A percentile compares a stretch with the other conserved stretches of the same genome.
Evolutionary conservation across 64 coral and sea anemone species (phyloP).

Genomic region (Dendronephthya gigantea): DNA sequence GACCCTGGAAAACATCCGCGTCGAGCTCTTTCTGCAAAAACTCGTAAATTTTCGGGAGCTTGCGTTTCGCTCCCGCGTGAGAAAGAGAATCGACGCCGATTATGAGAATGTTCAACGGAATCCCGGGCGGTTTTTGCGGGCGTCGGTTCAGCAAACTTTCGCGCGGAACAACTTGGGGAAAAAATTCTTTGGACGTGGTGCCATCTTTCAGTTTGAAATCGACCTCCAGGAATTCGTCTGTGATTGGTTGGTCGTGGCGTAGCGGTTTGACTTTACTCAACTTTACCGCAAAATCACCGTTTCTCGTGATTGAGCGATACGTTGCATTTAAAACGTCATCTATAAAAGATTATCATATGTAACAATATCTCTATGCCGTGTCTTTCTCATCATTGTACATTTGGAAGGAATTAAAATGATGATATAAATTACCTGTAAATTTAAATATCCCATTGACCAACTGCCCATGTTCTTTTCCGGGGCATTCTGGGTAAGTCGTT

Average conservation of each 20-base stretch:
- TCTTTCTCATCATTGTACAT: not conserved
- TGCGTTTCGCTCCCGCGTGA: not conserved
- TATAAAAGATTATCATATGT: not conserved
- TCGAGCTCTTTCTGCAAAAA: not conserved
- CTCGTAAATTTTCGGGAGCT: not conserved
- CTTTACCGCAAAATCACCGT: not conserved
- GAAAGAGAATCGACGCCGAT: not conserved
- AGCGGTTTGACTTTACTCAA: not conserved
- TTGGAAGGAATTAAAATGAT: not conserved
- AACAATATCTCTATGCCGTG: too few relatives aligned
- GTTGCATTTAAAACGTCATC: not conserved
- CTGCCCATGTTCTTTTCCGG: not conserved
- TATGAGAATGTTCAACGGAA: conserved; percentile 2
- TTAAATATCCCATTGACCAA: not conserved
- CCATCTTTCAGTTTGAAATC: not conserved
- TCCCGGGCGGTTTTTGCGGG: not conserved
- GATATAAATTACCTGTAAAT: not conserved
- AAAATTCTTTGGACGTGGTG: not conserved
- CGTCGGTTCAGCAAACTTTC: not conserved
- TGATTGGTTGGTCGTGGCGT: not conserved
- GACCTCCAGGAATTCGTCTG: not conserved
- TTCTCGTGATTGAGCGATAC: not conserved
- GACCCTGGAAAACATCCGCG: not conserved
- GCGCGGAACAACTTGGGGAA: not conserved
- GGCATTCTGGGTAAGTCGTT: not conserved